A percentile compares a stretch with the other conserved stretches of the same genome.
These are phyloP conservation scores for Darevskia nairensis DNA, from an alignment of 2,797 vertebrate species.

Conservation along the genomic window DNA sequence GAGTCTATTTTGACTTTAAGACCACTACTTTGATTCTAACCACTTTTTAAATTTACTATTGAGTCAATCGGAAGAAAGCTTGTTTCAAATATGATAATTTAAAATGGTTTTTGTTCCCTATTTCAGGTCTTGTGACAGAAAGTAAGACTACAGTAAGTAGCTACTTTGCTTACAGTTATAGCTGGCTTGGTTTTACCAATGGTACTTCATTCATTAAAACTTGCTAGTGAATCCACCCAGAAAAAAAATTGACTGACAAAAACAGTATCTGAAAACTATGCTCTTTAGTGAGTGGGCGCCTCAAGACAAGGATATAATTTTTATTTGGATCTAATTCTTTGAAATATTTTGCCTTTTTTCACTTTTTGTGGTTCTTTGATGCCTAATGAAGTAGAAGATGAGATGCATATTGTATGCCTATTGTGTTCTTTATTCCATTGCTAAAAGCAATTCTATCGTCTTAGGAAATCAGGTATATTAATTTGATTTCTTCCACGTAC, in stretches of 20 bases:
- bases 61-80: background rate
- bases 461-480: background rate
- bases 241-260: background rate
- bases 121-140: slow-evolving; percentile 79
- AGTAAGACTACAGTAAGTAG: slow-evolving; percentile 86
- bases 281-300: background rate
- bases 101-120: background rate
- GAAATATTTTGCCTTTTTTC: background rate
- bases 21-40: background rate
- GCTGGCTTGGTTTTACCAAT: background rate
- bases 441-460: background rate
- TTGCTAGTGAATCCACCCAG: background rate
- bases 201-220: background rate
- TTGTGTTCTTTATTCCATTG: background rate
- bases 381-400: background rate
- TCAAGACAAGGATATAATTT: background rate
- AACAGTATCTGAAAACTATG: background rate
- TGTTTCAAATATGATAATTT: background rate
- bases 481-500: background rate
- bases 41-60: background rate
- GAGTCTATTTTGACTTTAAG: background rate
- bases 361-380: background rate
- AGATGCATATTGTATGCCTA: background rate
- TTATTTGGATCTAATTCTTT: background rate
- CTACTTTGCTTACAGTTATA: background rate